These are phyloP conservation scores for Brienomyrus longianalis DNA, from an alignment of 2,113 vertebrate genomes.

Conservation along the genomic window DNA sequence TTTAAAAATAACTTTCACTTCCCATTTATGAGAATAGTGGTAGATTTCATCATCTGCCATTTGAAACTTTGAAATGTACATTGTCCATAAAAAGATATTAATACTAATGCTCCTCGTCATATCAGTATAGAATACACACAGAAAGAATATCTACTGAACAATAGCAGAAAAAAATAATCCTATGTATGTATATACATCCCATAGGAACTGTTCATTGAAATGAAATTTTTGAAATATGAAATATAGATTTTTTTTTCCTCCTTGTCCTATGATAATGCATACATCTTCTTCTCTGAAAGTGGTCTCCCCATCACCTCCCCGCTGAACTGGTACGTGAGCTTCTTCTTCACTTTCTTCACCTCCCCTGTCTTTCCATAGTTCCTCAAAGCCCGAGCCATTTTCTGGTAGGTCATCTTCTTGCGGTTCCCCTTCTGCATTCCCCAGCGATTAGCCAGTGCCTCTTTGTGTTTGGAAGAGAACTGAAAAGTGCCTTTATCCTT, in stretches of 20 bases:
- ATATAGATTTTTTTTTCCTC: neutral
- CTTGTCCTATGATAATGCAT: neutral
- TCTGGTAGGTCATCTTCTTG: conserved; percentile 99
- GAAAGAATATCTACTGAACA: neutral
- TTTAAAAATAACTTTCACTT: neutral
- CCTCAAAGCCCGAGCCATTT: conserved; percentile 94
- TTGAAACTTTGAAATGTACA: too few relatives aligned
- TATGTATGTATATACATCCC: neutral
- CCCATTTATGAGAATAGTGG: neutral
- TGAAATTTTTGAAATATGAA: neutral
- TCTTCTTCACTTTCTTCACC: conserved; percentile 98
- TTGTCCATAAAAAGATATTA: neutral
- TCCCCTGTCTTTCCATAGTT: conserved; percentile 98
- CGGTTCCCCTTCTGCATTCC: conserved; percentile 97
- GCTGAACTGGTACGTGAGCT: conserved; percentile 98
- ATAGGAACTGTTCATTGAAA: neutral
- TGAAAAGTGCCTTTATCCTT: conserved; percentile 97
- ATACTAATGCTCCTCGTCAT: neutral
- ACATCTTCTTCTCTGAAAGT: conserved; percentile 64
- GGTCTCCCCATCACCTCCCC: conserved; percentile 81
- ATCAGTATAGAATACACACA: neutral
- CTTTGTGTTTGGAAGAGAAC: conserved; percentile 99
- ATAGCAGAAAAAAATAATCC: neutral
- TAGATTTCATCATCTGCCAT: neutral
- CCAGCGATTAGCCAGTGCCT: conserved; percentile 89